Percentiles rank a stretch among this genome's conserved stretches.
Conservation (phyloP, 2,113 vertebrate genomes). For the Cheilinus undulatus region DNA sequence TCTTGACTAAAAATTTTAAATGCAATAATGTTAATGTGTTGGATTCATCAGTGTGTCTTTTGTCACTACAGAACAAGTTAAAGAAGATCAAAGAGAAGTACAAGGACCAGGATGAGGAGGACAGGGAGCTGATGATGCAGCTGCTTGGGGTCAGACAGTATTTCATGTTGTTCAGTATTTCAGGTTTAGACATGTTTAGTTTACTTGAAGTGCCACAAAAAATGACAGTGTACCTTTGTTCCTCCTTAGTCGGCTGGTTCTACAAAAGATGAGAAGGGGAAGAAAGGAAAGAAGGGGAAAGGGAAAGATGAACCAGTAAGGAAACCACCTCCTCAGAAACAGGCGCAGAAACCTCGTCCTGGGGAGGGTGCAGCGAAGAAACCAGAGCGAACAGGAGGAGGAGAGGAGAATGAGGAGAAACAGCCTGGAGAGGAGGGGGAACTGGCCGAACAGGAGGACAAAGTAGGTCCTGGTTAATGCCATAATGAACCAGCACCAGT, state of each 20-base stretch:
- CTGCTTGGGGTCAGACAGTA: constrained; percentile 91
- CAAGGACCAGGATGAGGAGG: constrained; percentile 98
- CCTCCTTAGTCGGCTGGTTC: constrained; percentile 88
- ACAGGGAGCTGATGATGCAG: constrained; percentile 97
- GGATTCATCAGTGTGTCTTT: constrained; percentile 3
- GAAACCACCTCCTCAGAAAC: constrained; percentile 83
- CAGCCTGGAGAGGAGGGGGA: constrained; percentile 76
- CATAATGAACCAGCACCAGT: too few species aligned
- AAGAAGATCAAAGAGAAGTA: constrained; percentile 99
- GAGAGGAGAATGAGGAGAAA: constrained; percentile 59
- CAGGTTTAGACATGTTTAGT: too few species aligned
- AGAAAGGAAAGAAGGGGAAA: constrained; percentile 92
- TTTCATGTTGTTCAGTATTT: too few species aligned
- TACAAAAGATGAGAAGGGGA: constrained; percentile 90
- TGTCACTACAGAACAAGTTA: constrained; percentile 90
- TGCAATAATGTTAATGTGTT: too few species aligned
- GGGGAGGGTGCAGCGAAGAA: constrained; percentile 61
- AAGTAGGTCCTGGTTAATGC: constrained; percentile 75
- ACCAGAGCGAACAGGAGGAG: constrained; percentile 48
- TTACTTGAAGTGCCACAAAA: too few species aligned
- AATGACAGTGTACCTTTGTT: too few species aligned
- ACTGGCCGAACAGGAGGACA: constrained; percentile 84
- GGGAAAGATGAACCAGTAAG: constrained; percentile 85
- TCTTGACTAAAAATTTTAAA: too few species aligned
- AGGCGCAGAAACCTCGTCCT: constrained; percentile 66